Conservation (phyloP, 2,888 invertebrate species). For the Seira sanloemensis region DNA sequence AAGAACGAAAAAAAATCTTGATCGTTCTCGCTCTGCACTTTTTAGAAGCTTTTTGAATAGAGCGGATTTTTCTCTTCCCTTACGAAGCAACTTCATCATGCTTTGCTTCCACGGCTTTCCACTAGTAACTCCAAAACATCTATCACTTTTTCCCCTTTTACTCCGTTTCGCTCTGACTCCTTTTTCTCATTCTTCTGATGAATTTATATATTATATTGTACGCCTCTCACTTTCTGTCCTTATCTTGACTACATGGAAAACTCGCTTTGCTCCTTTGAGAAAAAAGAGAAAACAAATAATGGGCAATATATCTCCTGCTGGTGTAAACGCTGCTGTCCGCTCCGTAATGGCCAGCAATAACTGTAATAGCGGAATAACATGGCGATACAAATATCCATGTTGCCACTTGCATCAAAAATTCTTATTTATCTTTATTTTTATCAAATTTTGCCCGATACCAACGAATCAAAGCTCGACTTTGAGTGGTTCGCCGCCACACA, state of each 20-base stretch:
- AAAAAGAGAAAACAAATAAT: constrained; percentile 11
- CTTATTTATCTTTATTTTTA: constrained; percentile 13
- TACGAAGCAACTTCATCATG: constrained; percentile 7
- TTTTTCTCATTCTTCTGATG: neutral
- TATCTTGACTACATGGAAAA: neutral
- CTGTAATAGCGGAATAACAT: constrained; percentile 10
- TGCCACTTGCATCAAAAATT: neutral
- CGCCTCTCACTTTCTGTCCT: too few species aligned
- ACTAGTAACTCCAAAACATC: neutral
- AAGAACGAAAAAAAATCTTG: constrained; percentile 61
- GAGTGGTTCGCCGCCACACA: neutral
- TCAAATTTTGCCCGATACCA: constrained; percentile 12
- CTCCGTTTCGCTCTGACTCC: constrained; percentile 7
- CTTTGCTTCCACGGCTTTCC: neutral
- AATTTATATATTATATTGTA: constrained; percentile 5
- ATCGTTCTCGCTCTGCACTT: constrained; percentile 68
- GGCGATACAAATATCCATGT: too few species aligned
- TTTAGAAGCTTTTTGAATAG: constrained; percentile 8
- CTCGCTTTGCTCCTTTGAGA: neutral
- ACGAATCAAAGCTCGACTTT: neutral
- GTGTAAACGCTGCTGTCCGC: constrained; percentile 11
- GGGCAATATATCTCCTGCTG: constrained; percentile 14
- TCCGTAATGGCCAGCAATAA: constrained; percentile 2
- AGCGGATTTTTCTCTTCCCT: too few species aligned
- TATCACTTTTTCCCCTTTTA: neutral